phyloP scores from a whole-genome alignment of 2,113 vertebrate species.

The Colistium nudipinnis region DNA sequence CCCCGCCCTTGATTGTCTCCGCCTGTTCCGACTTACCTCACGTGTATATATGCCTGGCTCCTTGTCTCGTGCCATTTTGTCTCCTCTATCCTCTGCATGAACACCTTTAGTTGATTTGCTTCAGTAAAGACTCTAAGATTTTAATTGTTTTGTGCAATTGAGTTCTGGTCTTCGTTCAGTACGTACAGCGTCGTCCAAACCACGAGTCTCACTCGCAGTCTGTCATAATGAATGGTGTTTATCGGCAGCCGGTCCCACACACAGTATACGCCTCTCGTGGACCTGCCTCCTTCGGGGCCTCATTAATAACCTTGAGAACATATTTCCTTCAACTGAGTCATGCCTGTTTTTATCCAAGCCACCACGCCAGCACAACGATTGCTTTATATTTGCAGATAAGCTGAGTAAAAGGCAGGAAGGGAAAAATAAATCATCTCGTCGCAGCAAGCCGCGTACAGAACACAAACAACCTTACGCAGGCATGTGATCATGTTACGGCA shows the following conservation, averaged over 20 bases:
- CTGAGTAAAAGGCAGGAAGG: conserved; percentile 11
- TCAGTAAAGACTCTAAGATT: no score
- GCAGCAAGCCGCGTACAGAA: conserved; percentile 41
- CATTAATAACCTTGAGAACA: conserved; percentile 41
- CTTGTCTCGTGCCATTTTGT: no score
- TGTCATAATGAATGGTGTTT: conserved; percentile 28
- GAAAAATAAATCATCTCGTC: conserved; percentile 46
- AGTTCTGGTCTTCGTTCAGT: no score
- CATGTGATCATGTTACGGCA: conserved; percentile 42
- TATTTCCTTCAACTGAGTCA: conserved; percentile 31
- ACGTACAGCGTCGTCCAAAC: conserved; percentile 12
- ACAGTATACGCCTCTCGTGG: not conserved
- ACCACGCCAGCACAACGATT: conserved; percentile 20
- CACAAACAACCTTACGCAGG: conserved; percentile 42
- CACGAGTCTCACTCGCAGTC: conserved; percentile 1
- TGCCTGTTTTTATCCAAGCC: conserved; percentile 40
- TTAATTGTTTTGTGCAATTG: no score
- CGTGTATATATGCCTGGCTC: no score
- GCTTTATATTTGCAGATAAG: conserved; percentile 34
- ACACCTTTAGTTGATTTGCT: no score
- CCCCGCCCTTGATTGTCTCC: no score
- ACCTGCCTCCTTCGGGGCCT: conserved; percentile 34
- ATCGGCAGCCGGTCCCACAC: conserved; percentile 2
- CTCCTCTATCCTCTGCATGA: no score
- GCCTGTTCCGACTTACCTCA: no score